Evolutionary conservation across 2,888 invertebrate species (phyloP), one percentile per base, ranked within the genome.

Genomic region (Diarsia mendica): DNA sequence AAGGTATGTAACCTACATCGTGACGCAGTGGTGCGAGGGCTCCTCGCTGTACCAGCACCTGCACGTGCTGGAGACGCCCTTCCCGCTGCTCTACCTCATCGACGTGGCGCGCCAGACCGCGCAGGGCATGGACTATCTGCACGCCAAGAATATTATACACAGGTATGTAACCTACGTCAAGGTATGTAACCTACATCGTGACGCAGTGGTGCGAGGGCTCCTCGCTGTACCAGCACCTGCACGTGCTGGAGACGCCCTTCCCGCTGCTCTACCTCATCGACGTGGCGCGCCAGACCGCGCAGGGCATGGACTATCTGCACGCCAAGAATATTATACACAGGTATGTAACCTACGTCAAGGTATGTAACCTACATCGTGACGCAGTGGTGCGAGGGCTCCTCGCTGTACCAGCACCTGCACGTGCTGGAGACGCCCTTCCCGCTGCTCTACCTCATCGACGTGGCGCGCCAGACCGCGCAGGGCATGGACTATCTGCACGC

Each of bases 171-270:
- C n/a, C n/a, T n/a, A n/a, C n/a, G n/a, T n/a, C n/a, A n/a, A n/a
- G n/a, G n/a, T n/a, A n/a, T n/a, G n/a, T n/a, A n/a, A n/a, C n/a
- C n/a, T n/a, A n/a, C 18, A 99, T 99, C 91, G 99, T 99, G 72
- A 99, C 99, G 28, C 99, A 99, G 96, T 99, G 99, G 99, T 99
- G 99, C 96, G 99, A 99, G 94, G 99, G 99, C 88, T 99, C 99
- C 64, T 99, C 99, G 91, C 97, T 99, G 72, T 99, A 99, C 95
- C 99, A 99, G 95, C 99, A 99, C 95, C 97, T 99, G 89, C 99
- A 99, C 94, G 99, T 99, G 75, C 97, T 98, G 87, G 99, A 99
- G 96, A 98, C 98, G 39, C 98, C 98, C 92, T 99, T 99, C 95
- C 98, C 98, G 88, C 97, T 99, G 93, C 97, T 98, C 80, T 98